A percentile compares a stretch with the other conserved stretches of the same genome.
Conservation (phyloP, 2,113 vertebrate species). For the Paradoxurus hermaphroditus region DNA sequence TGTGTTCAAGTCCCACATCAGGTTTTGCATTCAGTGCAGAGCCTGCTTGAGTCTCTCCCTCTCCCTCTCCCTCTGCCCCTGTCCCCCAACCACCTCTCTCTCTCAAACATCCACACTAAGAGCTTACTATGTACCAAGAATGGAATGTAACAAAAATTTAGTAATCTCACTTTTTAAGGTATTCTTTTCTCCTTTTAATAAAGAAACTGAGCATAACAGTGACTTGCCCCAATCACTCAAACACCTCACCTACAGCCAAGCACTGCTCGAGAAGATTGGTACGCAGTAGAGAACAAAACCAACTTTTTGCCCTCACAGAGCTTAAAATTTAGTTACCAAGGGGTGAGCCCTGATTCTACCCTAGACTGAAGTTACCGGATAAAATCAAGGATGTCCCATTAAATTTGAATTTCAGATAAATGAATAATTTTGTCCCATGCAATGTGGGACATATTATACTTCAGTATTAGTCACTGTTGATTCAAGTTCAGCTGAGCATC, state of each 20-base stretch:
- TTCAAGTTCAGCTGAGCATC: neutral
- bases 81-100: too few relatives aligned
- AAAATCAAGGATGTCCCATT: neutral
- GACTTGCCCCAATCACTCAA: neutral
- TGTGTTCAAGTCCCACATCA: too few relatives aligned
- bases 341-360: neutral
- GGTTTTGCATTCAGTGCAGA: too few relatives aligned
- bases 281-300: neutral
- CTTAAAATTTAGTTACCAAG: neutral
- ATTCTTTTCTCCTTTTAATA: neutral
- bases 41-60: too few relatives aligned
- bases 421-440: neutral
- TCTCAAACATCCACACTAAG: neutral
- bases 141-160: neutral
- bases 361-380: neutral
- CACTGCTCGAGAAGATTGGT: neutral
- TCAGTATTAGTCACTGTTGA: neutral
- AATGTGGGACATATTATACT: neutral
- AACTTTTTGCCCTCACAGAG: neutral
- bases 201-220: neutral
- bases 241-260: neutral
- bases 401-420: slow-evolving; percentile 23
- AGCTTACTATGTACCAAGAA: neutral
- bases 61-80: too few relatives aligned
- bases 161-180: neutral